Percentiles rank a stretch among this genome's conserved stretches.
phyloP scores from a whole-genome alignment of 1,140 invertebrate genomes.

The Euwallacea fornicatus region DNA sequence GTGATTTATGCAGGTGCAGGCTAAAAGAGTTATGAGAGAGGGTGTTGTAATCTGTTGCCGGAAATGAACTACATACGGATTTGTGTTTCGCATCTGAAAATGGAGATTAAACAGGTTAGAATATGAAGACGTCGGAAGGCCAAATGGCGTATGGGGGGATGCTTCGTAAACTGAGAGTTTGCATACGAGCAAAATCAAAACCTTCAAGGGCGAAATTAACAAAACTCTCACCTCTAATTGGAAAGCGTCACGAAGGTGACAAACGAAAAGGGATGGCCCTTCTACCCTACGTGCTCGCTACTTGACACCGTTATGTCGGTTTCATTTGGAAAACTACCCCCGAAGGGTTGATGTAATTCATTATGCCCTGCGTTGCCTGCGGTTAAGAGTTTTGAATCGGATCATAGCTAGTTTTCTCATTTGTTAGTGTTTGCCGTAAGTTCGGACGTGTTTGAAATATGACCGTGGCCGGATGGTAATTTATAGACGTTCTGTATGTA shows the following conservation, averaged over 20 bases:
- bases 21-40: conserved; percentile 14
- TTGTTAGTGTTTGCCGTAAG: conserved; percentile 14
- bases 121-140: not conserved
- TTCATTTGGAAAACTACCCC: conserved; percentile 32
- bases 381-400: conserved; percentile 33
- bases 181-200: too few species aligned
- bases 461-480: not conserved
- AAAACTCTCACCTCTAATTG: conserved; percentile 34
- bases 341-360: conserved; percentile 39
- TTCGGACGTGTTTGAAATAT: conserved; percentile 7
- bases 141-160: not conserved
- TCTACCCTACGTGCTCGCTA: conserved; percentile 22
- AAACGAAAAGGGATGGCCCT: conserved; percentile 34
- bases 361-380: conserved; percentile 30
- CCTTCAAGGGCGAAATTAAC: conserved; percentile 7
- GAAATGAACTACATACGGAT: conserved; percentile 16
- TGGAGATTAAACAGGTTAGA: not conserved
- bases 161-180: too few species aligned
- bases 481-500: too few species aligned
- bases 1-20: conserved; percentile 19
- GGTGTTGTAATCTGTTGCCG: conserved; percentile 19
- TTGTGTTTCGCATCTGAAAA: not conserved
- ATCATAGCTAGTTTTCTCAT: conserved; percentile 29
- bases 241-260: conserved; percentile 30
- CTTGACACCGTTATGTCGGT: conserved; percentile 35